A percentile compares a stretch with the other conserved stretches of the same genome.
Conservation (phyloP, 2,113 vertebrate genomes). For the Oceanites oceanicus region DNA sequence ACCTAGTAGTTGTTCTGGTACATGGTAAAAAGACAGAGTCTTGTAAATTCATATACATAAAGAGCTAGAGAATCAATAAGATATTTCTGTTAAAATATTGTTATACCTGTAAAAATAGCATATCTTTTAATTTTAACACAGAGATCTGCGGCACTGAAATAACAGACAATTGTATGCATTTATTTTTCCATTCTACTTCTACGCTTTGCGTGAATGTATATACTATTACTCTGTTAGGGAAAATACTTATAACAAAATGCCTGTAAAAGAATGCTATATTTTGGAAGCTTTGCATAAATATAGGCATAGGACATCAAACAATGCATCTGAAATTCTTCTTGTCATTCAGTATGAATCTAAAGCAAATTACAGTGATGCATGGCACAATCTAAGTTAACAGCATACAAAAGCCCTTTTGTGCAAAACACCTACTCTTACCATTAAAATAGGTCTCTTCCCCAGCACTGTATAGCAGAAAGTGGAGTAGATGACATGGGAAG, state of each 20-base stretch:
- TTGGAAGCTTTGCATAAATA: background rate
- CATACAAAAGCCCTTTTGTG: background rate
- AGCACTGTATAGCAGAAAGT: background rate
- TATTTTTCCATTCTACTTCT: background rate
- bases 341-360: background rate
- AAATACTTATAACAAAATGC: background rate
- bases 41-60: background rate
- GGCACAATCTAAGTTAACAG: background rate
- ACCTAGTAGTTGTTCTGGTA: background rate
- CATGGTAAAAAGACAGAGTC: background rate
- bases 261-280: background rate
- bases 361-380: background rate
- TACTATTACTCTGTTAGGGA: background rate
- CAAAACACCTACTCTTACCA: background rate
- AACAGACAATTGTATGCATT: background rate
- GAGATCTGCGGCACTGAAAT: background rate
- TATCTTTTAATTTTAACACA: background rate
- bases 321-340: background rate
- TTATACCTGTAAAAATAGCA: background rate
- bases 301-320: background rate
- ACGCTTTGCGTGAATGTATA: rapidly evolving
- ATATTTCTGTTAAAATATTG: background rate
- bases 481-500: background rate
- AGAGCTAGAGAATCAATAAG: background rate
- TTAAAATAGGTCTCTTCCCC: background rate